Evolutionary conservation across 1,140 invertebrate species (phyloP).

Genomic region (Gyrodactylus bullatarudis): DNA sequence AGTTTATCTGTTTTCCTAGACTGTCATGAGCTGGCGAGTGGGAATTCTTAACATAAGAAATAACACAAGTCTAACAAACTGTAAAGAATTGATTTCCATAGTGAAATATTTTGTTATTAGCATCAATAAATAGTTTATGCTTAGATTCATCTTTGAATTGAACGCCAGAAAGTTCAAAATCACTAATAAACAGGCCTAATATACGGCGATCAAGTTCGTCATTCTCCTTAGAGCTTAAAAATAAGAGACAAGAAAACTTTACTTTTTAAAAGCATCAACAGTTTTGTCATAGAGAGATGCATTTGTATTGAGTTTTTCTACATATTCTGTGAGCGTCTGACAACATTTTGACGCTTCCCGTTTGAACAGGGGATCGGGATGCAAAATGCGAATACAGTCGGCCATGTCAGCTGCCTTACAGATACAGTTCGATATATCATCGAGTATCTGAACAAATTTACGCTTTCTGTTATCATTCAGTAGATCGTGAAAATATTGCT

Average conservation of each 20-base stretch:
- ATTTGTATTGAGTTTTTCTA: slow-evolving; percentile 31
- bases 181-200: slow-evolving; percentile 35
- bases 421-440: slow-evolving; percentile 57
- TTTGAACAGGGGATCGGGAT: slow-evolving; percentile 37
- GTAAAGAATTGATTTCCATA: not conserved
- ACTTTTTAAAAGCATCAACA: slow-evolving; percentile 29
- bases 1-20: not conserved
- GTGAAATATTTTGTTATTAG: not conserved
- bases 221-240: slow-evolving; percentile 17
- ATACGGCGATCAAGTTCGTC: slow-evolving; percentile 46
- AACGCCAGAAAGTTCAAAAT: not conserved
- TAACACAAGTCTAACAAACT: not conserved
- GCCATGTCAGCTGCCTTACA: slow-evolving; percentile 77
- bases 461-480: not conserved
- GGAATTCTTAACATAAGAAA: not conserved
- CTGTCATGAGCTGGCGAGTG: not conserved
- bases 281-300: slow-evolving; percentile 3
- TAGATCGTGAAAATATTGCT: not conserved
- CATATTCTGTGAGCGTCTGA: slow-evolving; percentile 45
- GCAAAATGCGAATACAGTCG: slow-evolving; percentile 61
- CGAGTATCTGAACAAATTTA: slow-evolving; percentile 32
- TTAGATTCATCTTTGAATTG: not conserved
- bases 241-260: slow-evolving; percentile 24
- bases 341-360: slow-evolving; percentile 40
- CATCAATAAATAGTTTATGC: not conserved